phyloP scores from a whole-genome alignment of 2,113 vertebrate genomes.

The Pimephales promelas region DNA sequence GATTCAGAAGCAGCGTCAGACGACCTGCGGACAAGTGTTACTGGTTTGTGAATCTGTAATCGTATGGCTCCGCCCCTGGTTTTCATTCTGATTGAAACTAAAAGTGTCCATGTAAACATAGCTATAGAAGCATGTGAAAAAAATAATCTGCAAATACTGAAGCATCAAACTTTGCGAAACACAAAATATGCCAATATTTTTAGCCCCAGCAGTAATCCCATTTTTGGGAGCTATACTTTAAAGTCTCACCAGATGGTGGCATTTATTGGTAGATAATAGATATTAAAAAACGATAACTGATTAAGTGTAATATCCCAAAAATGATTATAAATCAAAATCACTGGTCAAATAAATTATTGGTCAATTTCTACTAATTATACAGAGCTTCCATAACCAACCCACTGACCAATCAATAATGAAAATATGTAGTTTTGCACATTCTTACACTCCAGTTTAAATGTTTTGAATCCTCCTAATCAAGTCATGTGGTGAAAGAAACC shows the following conservation, averaged over 20 bases:
- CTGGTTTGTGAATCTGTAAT: too few relatives aligned
- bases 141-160: too few relatives aligned
- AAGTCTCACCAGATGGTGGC: not conserved
- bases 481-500: conserved; percentile 53
- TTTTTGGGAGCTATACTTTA: not conserved
- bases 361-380: not conserved
- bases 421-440: not conserved
- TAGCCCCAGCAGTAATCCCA: not conserved
- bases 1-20: too few relatives aligned
- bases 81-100: too few relatives aligned
- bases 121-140: too few relatives aligned
- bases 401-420: not conserved
- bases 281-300: not conserved
- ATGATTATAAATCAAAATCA: not conserved
- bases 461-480: not conserved
- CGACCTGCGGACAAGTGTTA: too few relatives aligned
- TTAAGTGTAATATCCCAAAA: not conserved
- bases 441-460: not conserved
- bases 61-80: too few relatives aligned
- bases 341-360: not conserved
- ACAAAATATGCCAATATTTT: too few relatives aligned
- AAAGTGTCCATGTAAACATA: too few relatives aligned
- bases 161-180: too few relatives aligned
- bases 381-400: not conserved
- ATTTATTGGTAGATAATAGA: not conserved